Conservation (phyloP, 2,888 invertebrate species). For the Nephrotoma appendiculata region DNA sequence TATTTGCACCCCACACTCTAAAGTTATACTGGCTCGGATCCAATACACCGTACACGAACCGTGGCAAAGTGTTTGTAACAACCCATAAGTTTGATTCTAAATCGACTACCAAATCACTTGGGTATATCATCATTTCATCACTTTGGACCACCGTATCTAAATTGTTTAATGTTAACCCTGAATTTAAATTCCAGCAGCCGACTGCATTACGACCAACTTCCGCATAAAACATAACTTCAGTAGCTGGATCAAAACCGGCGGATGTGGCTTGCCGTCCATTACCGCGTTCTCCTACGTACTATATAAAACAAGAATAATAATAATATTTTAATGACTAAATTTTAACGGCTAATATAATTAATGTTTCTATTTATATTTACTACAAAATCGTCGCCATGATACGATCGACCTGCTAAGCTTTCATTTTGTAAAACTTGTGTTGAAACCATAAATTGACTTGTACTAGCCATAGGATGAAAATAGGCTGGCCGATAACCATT, state of each 20-base stretch:
- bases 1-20: conserved; percentile 36
- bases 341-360: too few relatives aligned
- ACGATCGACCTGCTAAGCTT: conserved; percentile 35
- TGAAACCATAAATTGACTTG: conserved; percentile 48
- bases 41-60: conserved; percentile 46
- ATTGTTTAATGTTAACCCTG: conserved; percentile 23
- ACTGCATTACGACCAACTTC: conserved; percentile 56
- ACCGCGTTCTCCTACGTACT: conserved; percentile 50
- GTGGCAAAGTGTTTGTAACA: conserved; percentile 44
- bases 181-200: conserved; percentile 55
- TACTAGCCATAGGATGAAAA: background rate
- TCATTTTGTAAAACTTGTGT: conserved; percentile 44
- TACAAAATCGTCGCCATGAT: conserved; percentile 40
- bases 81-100: conserved; percentile 6
- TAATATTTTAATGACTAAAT: background rate
- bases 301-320: conserved; percentile 16
- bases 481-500: background rate
- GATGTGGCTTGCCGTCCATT: conserved; percentile 49
- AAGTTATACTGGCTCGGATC: conserved; percentile 48
- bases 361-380: conserved; percentile 18
- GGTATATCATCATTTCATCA: background rate
- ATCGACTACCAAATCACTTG: conserved; percentile 5
- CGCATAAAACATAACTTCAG: conserved; percentile 51
- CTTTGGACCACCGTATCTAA: background rate
- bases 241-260: conserved; percentile 44